phyloP scores from a whole-genome alignment of 2,888 invertebrate genomes.

The Napeogenes sylphis region DNA sequence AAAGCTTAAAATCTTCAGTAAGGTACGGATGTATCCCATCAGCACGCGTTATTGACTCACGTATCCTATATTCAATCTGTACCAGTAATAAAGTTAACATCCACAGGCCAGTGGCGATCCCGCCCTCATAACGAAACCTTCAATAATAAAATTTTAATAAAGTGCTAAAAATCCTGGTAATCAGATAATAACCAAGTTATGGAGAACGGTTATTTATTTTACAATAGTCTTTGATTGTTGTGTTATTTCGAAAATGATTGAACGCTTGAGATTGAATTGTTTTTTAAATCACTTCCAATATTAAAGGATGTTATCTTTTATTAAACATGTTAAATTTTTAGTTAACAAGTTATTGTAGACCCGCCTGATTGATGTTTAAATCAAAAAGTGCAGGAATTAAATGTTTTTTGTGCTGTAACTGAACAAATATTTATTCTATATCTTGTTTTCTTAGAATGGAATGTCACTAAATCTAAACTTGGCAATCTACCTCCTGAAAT shows the following conservation, averaged over 20 bases:
- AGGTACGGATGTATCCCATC: no score
- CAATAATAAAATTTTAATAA: slow-evolving; percentile 64
- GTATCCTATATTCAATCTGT: slow-evolving; percentile 54
- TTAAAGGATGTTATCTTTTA: no score
- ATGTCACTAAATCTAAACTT: no score
- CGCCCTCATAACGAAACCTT: slow-evolving; percentile 59
- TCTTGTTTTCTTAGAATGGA: no score
- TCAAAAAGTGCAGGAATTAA: no score
- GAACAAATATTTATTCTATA: no score
- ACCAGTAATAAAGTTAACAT: slow-evolving; percentile 35
- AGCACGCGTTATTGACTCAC: slow-evolving; percentile 44
- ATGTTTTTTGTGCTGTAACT: no score
- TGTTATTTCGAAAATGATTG: neutral
- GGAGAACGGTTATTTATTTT: slow-evolving; percentile 15
- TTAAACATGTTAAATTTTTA: no score
- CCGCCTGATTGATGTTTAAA: no score
- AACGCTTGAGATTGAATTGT: neutral
- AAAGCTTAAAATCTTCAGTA: no score
- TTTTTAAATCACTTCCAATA: neutral
- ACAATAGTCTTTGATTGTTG: neutral
- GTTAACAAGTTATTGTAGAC: no score
- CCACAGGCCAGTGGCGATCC: slow-evolving; percentile 58
- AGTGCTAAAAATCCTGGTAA: slow-evolving; percentile 64
- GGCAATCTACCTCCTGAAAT: no score
- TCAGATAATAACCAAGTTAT: slow-evolving; percentile 38